Evolutionary conservation across 2,113 vertebrate species (phyloP).

Genomic region (Fukomys damarensis): DNA sequence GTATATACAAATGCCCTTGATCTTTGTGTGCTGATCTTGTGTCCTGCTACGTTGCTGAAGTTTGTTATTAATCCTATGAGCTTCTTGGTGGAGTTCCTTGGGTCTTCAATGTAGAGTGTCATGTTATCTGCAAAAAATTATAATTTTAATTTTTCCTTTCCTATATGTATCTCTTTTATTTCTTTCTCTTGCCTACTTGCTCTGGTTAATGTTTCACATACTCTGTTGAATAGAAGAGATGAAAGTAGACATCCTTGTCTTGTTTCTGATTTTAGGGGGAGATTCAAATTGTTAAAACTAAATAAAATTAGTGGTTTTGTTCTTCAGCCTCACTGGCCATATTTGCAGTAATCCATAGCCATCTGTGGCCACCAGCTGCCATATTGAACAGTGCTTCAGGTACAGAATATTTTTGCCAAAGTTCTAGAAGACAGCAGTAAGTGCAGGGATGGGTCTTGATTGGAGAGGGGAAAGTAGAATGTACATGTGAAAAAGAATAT

Average conservation of each 20-base stretch:
- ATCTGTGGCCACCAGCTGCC: no score
- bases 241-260: not conserved
- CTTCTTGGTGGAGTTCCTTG: not conserved
- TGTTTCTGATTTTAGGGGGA: not conserved
- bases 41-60: not conserved
- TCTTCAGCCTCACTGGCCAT: not conserved
- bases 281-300: not conserved
- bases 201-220: not conserved
- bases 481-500: not conserved
- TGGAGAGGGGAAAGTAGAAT: not conserved
- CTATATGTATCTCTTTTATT: not conserved
- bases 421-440: not conserved
- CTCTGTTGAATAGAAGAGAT: not conserved
- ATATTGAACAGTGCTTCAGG: not conserved
- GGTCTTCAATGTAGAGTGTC: not conserved
- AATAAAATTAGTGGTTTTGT: slow-evolving; percentile 2
- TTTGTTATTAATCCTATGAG: not conserved
- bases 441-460: not conserved
- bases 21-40: not conserved
- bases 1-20: not conserved
- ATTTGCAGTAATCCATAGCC: not conserved
- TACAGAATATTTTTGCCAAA: not conserved
- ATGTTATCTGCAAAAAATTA: not conserved
- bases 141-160: not conserved
- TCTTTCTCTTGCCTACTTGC: not conserved